Evolutionary conservation across 1,140 invertebrate species (phyloP), one percentile per base, ranked within the genome.

Genomic region (Popillia japonica): DNA sequence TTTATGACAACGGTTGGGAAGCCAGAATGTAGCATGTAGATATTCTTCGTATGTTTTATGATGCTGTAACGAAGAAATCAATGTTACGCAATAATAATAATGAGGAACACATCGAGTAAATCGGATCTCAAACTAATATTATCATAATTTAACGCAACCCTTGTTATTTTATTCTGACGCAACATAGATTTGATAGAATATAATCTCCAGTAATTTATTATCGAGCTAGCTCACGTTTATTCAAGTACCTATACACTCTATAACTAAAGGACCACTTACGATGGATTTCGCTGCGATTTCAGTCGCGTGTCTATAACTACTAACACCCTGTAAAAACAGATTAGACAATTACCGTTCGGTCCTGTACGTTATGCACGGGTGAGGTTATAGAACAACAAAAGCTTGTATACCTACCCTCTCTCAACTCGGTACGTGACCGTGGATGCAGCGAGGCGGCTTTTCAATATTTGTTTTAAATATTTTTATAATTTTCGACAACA

Each of bases 391-490:
- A 17, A 22, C 22, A 7, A 27, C 7, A 17, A 22, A 22, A 17
- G 23, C 61, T 27, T 11, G 61, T 27, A 68, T 14, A 68, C 22
- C 4, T 27, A 68, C 20, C 61, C 17, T 68, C 17, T 68, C 61
- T 68, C 23, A 68, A 34, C 14, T 74, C 77, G 42, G 72, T 75
- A 78, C 77, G 77, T 78, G 77, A 74, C 68, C 55, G 23, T 22
- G 40, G 74, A 72, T 75, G 42, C 40, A 75, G 34, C 41, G 14
- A 42, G 72, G 44, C 40, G 77, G 68, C 77, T 80, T 80, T 78
- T 80, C 77, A 79, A 77, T 80, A 78, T 80, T 78, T 79, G 74
- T 72, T 77, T 61, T 79, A 76, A 27, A 68, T 78, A 75, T 78
- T 78, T 78, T 78, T 61, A 78, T 75, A 78, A 61, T 78, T 75